Evolutionary conservation across 2,888 invertebrate genomes (phyloP).

Genomic region (Kryphioiulus occultus): DNA sequence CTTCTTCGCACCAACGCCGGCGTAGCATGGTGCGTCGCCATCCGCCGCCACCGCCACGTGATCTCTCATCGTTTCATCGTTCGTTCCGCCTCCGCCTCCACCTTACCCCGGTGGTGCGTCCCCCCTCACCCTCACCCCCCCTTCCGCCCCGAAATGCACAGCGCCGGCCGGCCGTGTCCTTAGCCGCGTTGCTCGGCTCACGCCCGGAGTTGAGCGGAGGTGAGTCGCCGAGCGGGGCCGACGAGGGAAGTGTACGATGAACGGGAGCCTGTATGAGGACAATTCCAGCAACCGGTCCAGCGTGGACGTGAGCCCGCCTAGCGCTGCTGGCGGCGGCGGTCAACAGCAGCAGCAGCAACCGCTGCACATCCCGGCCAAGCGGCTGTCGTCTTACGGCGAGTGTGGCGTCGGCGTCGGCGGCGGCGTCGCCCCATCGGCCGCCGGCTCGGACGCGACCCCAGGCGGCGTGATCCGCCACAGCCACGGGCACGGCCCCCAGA

Average conservation of each 20-base stretch:
- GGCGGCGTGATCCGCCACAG: slow-evolving; percentile 76
- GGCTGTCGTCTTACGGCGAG: slow-evolving; percentile 56
- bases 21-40: background rate
- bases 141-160: background rate
- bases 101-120: too few species aligned
- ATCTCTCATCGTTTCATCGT: background rate
- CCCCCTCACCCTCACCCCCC: background rate
- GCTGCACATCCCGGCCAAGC: slow-evolving; percentile 87
- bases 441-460: slow-evolving; percentile 62
- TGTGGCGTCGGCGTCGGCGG: slow-evolving; percentile 52
- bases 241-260: slow-evolving; percentile 56
- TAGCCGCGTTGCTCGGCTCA: slow-evolving; percentile 44
- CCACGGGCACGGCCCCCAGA: slow-evolving; percentile 64
- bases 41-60: background rate
- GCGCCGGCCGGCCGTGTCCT: slow-evolving; percentile 54
- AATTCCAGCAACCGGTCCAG: slow-evolving; percentile 56
- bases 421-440: slow-evolving; percentile 53
- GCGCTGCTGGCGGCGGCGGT: slow-evolving; percentile 53
- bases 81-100: background rate
- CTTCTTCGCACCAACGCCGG: too few species aligned
- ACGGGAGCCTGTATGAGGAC: slow-evolving; percentile 57
- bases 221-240: slow-evolving; percentile 50
- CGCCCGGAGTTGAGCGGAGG: slow-evolving; percentile 54
- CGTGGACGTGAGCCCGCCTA: slow-evolving; percentile 54
- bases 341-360: too few species aligned